Evolutionary conservation across 2,888 invertebrate species (phyloP), one percentile per base, ranked within the genome.

Genomic region (Zygothrica quintamaculata): DNA sequence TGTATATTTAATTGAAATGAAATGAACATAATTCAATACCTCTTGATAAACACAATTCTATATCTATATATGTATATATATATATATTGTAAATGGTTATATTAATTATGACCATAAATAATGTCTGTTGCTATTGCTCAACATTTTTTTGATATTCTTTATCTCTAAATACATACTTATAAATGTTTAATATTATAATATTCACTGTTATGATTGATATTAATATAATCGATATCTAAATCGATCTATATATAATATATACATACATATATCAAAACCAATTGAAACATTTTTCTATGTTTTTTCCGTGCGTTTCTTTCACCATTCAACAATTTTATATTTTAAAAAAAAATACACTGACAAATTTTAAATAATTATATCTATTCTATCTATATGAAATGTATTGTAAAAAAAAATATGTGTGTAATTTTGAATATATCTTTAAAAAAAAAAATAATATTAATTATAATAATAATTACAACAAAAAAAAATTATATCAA

Each of bases 81-180:
- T 3, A 22, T 22, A 64, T 13, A 70, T 72, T 70, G 70, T 70
- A 70, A 70, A 70, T 70, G 72, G 72, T 9, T 2, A 29, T 22
- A 22, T 3, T 22, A 29, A 8, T n/a, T n/a, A n/a, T n/a, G n/a
- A 9, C 29, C n/a, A n/a, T 29, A 7, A 29, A 8, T 1, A 8
- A n/a, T 29, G 9, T 29, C 29, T 29, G 18, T 5, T 29, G 29
- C 7, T 29, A 26, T 26, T 26, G n/a, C 26, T 26, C 8, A 26
- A 26, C 8, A 26, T 6, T 9, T 29, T 7, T 22, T 29, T 29
- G 29, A 29, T 29, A n/a, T 29, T 3, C 9, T 7, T 29, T 29
- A 22, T 29, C 29, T n/a, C n/a, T n/a, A n/a, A n/a, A n/a, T n/a
- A n/a, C n/a, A n/a, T 29, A 29, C 29, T 29, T 29, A 9, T 29